Percentiles rank a stretch among this genome's conserved stretches.
Evolutionary conservation across 2,888 invertebrate genomes (phyloP).

Genomic region (Andrena camellia): DNA sequence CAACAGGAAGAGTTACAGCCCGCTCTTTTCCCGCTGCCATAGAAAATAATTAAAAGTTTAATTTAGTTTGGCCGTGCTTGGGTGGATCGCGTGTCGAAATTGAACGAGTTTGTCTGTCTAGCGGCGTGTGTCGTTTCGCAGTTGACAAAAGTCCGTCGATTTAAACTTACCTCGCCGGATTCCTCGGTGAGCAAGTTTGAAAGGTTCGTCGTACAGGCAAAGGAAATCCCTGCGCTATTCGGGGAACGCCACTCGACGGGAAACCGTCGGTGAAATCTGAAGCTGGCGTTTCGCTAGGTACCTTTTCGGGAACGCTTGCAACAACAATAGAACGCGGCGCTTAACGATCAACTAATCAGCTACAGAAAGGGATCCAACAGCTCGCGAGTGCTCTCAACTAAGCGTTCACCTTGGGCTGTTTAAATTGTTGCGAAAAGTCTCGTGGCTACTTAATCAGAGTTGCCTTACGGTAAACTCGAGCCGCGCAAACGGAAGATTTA

Average conservation of each 20-base stretch:
- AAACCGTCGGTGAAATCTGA: conserved; percentile 43
- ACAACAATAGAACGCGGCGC: background rate
- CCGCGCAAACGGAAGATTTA: conserved; percentile 9
- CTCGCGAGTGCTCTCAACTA: background rate
- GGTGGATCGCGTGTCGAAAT: conserved; percentile 29
- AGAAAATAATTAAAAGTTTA: conserved; percentile 56
- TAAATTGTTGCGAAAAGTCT: background rate
- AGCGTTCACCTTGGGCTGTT: background rate
- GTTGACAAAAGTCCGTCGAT: conserved; percentile 58
- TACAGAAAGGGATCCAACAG: conserved; percentile 2
- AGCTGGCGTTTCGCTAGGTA: conserved; percentile 22
- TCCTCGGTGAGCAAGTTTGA: conserved; percentile 50
- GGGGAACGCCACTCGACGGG: conserved; percentile 29
- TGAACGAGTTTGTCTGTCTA: conserved; percentile 36
- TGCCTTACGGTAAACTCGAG: background rate
- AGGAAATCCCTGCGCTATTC: conserved; percentile 48
- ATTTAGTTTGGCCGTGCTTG: conserved; percentile 31
- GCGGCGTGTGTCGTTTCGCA: conserved; percentile 49
- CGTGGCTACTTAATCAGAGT: background rate
- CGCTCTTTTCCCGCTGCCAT: background rate
- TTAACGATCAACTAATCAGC: conserved; percentile 4
- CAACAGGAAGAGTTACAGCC: background rate
- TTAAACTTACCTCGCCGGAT: conserved; percentile 55
- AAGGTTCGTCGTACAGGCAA: conserved; percentile 41
- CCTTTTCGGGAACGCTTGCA: conserved; percentile 6